A percentile compares a stretch with the other conserved stretches of the same genome.
Conservation (phyloP, 2,113 vertebrate genomes). For the Larimichthys crocea region DNA sequence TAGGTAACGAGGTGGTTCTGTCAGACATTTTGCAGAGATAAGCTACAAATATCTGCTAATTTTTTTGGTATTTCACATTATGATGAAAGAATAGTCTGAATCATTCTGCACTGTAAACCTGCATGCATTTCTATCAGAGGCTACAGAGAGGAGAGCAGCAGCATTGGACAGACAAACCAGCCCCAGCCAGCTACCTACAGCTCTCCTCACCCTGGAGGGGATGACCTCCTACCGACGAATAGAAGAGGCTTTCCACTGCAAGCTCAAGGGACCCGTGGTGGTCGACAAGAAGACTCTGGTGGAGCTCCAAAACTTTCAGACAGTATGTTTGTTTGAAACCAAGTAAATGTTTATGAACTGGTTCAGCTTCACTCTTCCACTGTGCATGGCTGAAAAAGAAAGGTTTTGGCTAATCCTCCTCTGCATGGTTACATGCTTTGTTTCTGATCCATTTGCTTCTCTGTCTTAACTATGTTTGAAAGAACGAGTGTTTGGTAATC, state of each 20-base stretch:
- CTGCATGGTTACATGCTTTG: slow-evolving; percentile 48
- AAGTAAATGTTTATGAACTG: slow-evolving; percentile 64
- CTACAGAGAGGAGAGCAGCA: slow-evolving; percentile 85
- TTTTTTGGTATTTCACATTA: not conserved
- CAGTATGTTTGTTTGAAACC: slow-evolving; percentile 84
- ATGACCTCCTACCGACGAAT: slow-evolving; percentile 81
- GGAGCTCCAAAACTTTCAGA: slow-evolving; percentile 95
- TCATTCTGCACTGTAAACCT: not conserved
- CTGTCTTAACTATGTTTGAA: slow-evolving; percentile 54
- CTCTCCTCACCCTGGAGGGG: slow-evolving; percentile 84
- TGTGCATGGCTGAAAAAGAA: slow-evolving; percentile 43
- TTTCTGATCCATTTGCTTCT: slow-evolving; percentile 56
- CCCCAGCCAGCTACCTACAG: slow-evolving; percentile 81
- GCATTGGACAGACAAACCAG: slow-evolving; percentile 72
- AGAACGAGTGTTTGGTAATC: slow-evolving; percentile 65
- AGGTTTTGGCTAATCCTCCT: slow-evolving; percentile 54
- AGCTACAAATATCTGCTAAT: not conserved
- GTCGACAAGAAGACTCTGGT: slow-evolving; percentile 93
- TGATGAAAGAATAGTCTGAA: not conserved
- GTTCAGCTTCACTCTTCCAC: slow-evolving; percentile 28
- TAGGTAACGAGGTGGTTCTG: not conserved
- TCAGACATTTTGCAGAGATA: not conserved
- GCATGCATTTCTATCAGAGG: slow-evolving; percentile 83
- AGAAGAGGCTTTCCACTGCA: slow-evolving; percentile 93
- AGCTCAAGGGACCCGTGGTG: slow-evolving; percentile 87